Evolutionary conservation across 1,140 invertebrate species (phyloP).

Genomic region (Doryteuthis pealeii): DNA sequence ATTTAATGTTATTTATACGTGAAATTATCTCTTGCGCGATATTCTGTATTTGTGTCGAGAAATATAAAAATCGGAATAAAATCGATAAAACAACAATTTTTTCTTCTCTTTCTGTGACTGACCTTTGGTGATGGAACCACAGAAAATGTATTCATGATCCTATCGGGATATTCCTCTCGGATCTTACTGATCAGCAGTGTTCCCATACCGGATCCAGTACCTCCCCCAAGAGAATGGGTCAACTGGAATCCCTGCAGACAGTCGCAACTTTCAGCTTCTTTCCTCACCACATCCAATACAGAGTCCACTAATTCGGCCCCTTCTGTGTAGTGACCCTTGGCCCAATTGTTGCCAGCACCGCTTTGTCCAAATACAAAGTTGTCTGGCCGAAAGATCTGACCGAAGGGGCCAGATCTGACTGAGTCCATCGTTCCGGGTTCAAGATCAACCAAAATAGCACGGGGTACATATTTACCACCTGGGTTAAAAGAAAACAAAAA

Average conservation of each 20-base stretch:
- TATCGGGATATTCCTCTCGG: conserved; percentile 72
- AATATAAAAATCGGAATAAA: too few relatives aligned
- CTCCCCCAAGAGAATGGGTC: conserved; percentile 73
- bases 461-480: conserved; percentile 85
- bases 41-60: too few relatives aligned
- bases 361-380: conserved; percentile 66
- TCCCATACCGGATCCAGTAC: conserved; percentile 63
- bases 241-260: conserved; percentile 76
- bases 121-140: conserved; percentile 89
- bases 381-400: conserved; percentile 80
- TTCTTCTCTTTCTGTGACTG: too few relatives aligned
- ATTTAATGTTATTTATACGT: too few relatives aligned
- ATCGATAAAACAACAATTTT: too few relatives aligned
- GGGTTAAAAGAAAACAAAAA: conserved; percentile 16
- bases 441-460: conserved; percentile 87
- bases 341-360: conserved; percentile 84
- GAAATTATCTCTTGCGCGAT: too few relatives aligned
- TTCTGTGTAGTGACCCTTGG: conserved; percentile 92
- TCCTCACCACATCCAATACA: conserved; percentile 76
- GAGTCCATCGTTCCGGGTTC: conserved; percentile 96
- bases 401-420: conserved; percentile 82
- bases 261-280: conserved; percentile 84
- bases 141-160: conserved; percentile 90
- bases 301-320: conserved; percentile 85
- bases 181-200: conserved; percentile 67